A percentile compares a stretch with the other conserved stretches of the same genome.
These are phyloP conservation scores for Tipula lateralis DNA, from an alignment of 2,888 invertebrate species.

Conservation along the genomic window DNA sequence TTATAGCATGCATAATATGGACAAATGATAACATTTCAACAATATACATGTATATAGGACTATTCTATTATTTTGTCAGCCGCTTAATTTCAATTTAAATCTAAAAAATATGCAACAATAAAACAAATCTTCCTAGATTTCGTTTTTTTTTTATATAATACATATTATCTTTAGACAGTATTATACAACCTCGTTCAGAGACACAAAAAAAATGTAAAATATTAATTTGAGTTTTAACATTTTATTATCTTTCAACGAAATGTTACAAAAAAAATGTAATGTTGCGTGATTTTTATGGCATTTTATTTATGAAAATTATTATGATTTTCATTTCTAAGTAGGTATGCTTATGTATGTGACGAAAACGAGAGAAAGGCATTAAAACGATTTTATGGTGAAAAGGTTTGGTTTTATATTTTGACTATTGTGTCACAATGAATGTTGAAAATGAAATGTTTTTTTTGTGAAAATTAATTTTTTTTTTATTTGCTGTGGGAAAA, in stretches of 20 bases:
- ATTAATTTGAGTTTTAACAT: slow-evolving; percentile 19
- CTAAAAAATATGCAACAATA: background rate
- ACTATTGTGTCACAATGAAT: background rate
- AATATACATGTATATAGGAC: too few species aligned
- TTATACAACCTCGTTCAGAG: background rate
- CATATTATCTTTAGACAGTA: background rate
- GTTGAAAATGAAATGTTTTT: background rate
- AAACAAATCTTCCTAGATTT: background rate
- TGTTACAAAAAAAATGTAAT: background rate
- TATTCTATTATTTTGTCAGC: background rate
- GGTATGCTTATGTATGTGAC: background rate
- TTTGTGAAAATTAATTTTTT: background rate
- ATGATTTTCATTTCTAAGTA: slow-evolving; percentile 6
- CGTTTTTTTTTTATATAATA: background rate
- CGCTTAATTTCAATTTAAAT: slow-evolving; percentile 5
- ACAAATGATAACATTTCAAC: background rate
- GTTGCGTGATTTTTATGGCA: background rate
- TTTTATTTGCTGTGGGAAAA: background rate
- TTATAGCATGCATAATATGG: background rate
- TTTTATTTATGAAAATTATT: background rate
- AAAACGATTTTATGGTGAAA: background rate
- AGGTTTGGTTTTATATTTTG: background rate
- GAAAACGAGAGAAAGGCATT: background rate
- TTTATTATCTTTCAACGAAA: slow-evolving; percentile 15
- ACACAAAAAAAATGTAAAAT: background rate